These are phyloP conservation scores for Muscidifurax raptorellus DNA, from an alignment of 1,140 invertebrate genomes.

Conservation along the genomic window DNA sequence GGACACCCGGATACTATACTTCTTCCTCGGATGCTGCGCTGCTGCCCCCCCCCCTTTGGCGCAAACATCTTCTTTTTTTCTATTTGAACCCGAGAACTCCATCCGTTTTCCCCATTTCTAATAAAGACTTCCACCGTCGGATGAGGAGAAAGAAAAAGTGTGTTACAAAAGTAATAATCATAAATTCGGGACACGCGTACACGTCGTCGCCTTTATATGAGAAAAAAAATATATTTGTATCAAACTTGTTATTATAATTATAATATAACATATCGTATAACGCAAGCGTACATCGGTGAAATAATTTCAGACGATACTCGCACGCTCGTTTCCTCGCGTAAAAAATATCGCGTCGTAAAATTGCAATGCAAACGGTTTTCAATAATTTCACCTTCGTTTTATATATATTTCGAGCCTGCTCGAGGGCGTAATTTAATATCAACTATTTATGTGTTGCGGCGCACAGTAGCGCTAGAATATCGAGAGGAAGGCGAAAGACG, in stretches of 20 bases:
- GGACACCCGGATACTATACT: constrained; percentile 1
- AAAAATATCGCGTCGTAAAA: neutral
- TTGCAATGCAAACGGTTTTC: constrained; percentile 8
- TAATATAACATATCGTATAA: neutral
- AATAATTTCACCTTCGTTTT: neutral
- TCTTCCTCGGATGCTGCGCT: neutral
- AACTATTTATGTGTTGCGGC: constrained; percentile 43
- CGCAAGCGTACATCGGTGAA: neutral
- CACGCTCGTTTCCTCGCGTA: neutral
- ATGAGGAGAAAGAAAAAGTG: neutral
- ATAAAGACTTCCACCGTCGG: constrained; percentile 43
- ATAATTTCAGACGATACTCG: neutral
- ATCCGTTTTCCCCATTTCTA: constrained; percentile 44
- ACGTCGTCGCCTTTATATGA: neutral
- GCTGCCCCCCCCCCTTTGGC: neutral
- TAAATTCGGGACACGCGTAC: constrained; percentile 26
- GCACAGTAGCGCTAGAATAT: constrained; percentile 25
- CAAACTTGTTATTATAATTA: neutral
- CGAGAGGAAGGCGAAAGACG: constrained; percentile 12
- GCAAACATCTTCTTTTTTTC: constrained; percentile 40
- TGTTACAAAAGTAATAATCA: constrained; percentile 39
- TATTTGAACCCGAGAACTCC: constrained; percentile 20
- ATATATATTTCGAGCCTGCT: neutral
- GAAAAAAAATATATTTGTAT: neutral
- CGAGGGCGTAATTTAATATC: constrained; percentile 45